Base-by-base conservation (phyloP, 2,888 invertebrate genomes). In the Tinea pellionella region DNA sequence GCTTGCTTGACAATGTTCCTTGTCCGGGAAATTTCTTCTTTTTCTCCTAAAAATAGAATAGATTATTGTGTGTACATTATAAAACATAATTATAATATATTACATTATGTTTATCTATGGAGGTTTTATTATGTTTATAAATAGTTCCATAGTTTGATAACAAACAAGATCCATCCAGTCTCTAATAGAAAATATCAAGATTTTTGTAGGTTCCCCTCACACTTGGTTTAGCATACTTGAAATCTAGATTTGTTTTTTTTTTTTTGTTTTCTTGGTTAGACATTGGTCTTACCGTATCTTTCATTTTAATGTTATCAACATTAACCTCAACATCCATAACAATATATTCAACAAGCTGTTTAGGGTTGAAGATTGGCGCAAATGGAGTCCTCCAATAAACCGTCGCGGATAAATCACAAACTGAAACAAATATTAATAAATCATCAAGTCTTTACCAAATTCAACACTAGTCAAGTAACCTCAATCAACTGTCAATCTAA, bases 271-370 rank as follows among this genome's bases (percentile, higher is more conserved):
- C n/a, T n/a, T n/a, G n/a, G n/a, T n/a, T n/a, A n/a, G n/a, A n/a
- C n/a, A n/a, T n/a, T n/a, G 24, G 24, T 24, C 37, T 37, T 37
- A 37, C 37, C 37, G 37, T 37, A 37, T 9, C n/a, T 37, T 37
- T 37, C 37, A 37, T 37, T 37, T 37, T 37, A n/a, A 37, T 9
- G n/a, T 37, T 37, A 37, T 37, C 37, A 37, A 37, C 37, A 37
- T 37, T 37, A 37, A 37, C n/a, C 67, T 98, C 98, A 62, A 96
- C 92, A 72, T 99, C 96, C 95, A 99, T 96, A 0, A 99, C 96
- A 68, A 96, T 91, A 74, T 95, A 99, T 75, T 98, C 96, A 0
- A 93, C 91, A 63, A 99, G 80, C 71, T 97, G 96, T 74, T 96
- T 97, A 0, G 96, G 95, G 73, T 95, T 93, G 71, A 96, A 97